These are phyloP conservation scores for Petrophora chlorosata DNA, from an alignment of 2,888 invertebrate genomes.

Conservation along the genomic window DNA sequence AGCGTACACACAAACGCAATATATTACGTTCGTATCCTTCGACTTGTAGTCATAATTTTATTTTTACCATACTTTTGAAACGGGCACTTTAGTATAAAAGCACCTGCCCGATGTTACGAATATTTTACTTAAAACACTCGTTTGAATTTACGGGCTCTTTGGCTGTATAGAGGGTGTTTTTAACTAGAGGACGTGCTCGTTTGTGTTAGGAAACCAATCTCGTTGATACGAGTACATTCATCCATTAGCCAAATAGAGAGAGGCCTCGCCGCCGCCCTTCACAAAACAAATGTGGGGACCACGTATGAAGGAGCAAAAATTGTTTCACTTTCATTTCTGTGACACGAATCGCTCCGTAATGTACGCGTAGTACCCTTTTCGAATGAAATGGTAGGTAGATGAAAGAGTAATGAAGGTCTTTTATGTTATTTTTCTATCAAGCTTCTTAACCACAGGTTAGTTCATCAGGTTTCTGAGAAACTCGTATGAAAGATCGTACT, in stretches of 20 bases:
- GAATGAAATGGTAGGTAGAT: constrained; percentile 41
- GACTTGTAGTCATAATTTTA: constrained; percentile 18
- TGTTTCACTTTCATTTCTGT: constrained; percentile 51
- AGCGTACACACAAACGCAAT: constrained; percentile 1
- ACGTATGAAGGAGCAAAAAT: constrained; percentile 51
- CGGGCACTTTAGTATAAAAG: constrained; percentile 39
- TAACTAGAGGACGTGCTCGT: constrained; percentile 52
- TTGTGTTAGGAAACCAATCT: constrained; percentile 65
- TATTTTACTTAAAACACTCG: constrained; percentile 47
- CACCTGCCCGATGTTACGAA: constrained; percentile 39
- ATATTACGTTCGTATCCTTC: neutral
- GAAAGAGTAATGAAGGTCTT: constrained; percentile 41
- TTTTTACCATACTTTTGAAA: constrained; percentile 34
- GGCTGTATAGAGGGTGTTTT: constrained; percentile 45
- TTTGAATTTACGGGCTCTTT: constrained; percentile 45
- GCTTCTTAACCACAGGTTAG: constrained; percentile 15
- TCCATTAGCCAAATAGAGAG: constrained; percentile 71
- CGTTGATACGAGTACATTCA: constrained; percentile 51
- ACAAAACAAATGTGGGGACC: constrained; percentile 54
- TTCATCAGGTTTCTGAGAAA: constrained; percentile 7
- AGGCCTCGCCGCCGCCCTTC: constrained; percentile 47
- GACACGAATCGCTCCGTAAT: constrained; percentile 37
- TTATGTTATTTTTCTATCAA: constrained; percentile 35
- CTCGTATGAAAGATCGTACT: constrained; percentile 5
- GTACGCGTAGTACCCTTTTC: constrained; percentile 39